Evolutionary conservation across 2,888 invertebrate genomes (phyloP), one percentile per base, ranked within the genome.

Genomic region (Andrena hattorfiana): DNA sequence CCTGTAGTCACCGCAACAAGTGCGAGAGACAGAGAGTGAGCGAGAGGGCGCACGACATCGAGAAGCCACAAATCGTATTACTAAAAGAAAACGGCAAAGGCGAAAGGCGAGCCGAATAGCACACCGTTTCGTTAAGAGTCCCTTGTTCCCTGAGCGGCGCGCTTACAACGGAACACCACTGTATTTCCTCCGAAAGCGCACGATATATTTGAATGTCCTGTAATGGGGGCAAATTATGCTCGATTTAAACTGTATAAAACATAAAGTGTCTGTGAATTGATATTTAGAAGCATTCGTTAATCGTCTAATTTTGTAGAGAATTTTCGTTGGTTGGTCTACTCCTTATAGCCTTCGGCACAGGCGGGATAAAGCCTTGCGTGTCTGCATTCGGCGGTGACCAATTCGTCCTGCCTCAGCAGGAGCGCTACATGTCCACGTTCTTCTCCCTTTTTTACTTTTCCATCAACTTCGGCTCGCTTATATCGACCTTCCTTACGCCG

Each of bases 301-400:
- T 35, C 51, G 13, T 60, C 7, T 49, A 10, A 73, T 13, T 84
- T 84, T 75, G 51, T 94, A 97, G 97, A 88, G 94, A 94, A 88
- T 95, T 96, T 66, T 96, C 96, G n/a, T 95, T 97, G 32, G 2
- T 97, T 28, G 97, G 97, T 0, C 94, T 97, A 20, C 87, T 97
- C 0, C 94, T 97, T 32, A 98, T 99, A 89, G 98, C 98, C 0
- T 90, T 98, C 16, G 99, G 98, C 0, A 98, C 98, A 0, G 99
- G 99, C 1, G 99, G 99, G 1, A 99, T 99, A 89, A 99, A 99
- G 92, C 99, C 99, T 0, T 99, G 99, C 91, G 99, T 99, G 0
- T 96, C 98, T 0, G 98, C 99, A 0, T 99, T 99, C 93, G 99
- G 99, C 0, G 99, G 99, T 0, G 99, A 99, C 93, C 99, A 99